These are phyloP conservation scores for Sebastes minor DNA, from an alignment of 2,797 vertebrate genomes.

Conservation along the genomic window DNA sequence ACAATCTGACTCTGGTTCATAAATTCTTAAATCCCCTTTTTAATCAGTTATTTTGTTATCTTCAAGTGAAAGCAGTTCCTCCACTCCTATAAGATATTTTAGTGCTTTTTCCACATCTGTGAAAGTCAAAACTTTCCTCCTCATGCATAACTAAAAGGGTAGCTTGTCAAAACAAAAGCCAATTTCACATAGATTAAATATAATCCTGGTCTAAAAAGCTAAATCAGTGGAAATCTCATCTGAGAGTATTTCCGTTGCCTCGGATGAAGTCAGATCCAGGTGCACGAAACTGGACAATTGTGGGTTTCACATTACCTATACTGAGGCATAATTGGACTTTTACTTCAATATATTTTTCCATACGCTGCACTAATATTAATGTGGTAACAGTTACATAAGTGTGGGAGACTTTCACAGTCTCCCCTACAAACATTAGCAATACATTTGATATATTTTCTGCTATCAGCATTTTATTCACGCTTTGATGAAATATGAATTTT, in stretches of 20 bases:
- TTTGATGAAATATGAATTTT: constrained; percentile 72
- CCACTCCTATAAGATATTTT: constrained; percentile 1
- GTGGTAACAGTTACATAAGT: constrained; percentile 32
- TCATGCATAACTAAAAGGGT: constrained; percentile 30
- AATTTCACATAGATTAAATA: constrained; percentile 36
- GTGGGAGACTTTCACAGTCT: constrained; percentile 4
- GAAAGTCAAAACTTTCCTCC: constrained; percentile 21
- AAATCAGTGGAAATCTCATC: constrained; percentile 13
- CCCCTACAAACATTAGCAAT: constrained; percentile 31
- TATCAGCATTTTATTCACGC: constrained; percentile 63
- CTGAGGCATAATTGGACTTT: constrained; percentile 22
- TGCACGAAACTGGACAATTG: constrained; percentile 8
- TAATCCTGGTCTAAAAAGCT: constrained; percentile 17
- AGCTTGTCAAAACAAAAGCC: constrained; percentile 36
- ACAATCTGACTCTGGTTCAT: not conserved
- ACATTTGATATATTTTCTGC: constrained; percentile 57
- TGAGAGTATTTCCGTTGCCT: not conserved
- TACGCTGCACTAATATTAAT: constrained; percentile 10
- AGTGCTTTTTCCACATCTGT: constrained; percentile 8
- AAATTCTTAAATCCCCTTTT: not conserved
- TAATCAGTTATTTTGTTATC: not conserved
- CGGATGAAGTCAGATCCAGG: constrained; percentile 5
- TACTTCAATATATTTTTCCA: not conserved
- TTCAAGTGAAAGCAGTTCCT: constrained; percentile 2
- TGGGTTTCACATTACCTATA: not conserved